Conservation (phyloP, 2,888 invertebrate genomes). For the Patella caerulea region DNA sequence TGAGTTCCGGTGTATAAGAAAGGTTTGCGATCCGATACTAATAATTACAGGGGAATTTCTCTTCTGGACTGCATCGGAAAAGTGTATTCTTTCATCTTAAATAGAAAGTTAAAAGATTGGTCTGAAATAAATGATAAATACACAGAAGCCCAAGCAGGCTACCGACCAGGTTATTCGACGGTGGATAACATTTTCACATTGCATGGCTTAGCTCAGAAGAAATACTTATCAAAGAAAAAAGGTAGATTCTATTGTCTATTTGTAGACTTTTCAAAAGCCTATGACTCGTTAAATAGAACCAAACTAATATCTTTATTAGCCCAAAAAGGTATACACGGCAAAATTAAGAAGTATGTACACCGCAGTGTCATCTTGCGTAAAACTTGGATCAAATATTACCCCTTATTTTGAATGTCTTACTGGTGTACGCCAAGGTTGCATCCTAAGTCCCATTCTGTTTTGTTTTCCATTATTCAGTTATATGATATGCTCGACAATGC, state of each 20-base stretch:
- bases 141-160: conserved; percentile 31
- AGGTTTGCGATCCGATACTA: not conserved
- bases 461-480: not conserved
- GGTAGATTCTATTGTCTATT: conserved; percentile 23
- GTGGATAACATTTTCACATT: not conserved
- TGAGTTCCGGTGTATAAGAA: too few relatives aligned
- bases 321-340: conserved; percentile 25
- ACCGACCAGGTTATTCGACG: conserved; percentile 6
- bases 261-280: conserved; percentile 27
- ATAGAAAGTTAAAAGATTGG: conserved; percentile 27
- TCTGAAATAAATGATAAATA: conserved; percentile 25
- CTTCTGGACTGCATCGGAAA: conserved; percentile 12
- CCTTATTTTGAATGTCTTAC: not conserved
- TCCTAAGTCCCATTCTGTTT: not conserved
- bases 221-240: not conserved
- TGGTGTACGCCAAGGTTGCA: not conserved
- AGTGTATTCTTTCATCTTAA: conserved; percentile 12
- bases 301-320: conserved; percentile 24
- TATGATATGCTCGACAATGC: not conserved
- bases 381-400: not conserved
- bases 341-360: conserved; percentile 16
- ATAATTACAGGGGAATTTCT: not conserved
- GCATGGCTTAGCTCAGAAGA: conserved; percentile 1
- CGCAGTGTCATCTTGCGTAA: not conserved
- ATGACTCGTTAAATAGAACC: conserved; percentile 25